Percentiles rank a stretch among this genome's conserved stretches.
These are phyloP conservation scores for Leptatherina wallacei DNA, from an alignment of 2,797 vertebrate species.

Conservation along the genomic window DNA sequence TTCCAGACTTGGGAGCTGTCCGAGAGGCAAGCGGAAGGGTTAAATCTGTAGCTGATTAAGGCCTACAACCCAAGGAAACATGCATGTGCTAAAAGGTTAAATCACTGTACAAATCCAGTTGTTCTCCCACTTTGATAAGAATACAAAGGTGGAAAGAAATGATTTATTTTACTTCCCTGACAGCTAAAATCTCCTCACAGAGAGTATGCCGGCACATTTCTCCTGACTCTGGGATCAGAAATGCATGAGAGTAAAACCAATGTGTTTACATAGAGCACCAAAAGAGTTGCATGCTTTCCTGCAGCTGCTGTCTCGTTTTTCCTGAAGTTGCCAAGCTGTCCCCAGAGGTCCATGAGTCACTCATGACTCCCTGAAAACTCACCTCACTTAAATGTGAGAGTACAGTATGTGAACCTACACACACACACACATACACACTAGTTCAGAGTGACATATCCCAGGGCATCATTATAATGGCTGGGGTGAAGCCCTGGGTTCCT, in stretches of 20 bases:
- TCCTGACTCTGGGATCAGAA: slow-evolving; percentile 39
- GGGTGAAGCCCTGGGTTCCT: slow-evolving; percentile 36
- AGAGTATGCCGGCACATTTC: slow-evolving; percentile 15
- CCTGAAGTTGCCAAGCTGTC: slow-evolving; percentile 32
- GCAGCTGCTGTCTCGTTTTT: slow-evolving; percentile 23
- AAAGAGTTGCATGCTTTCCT: slow-evolving; percentile 36
- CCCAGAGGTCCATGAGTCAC: slow-evolving; percentile 53
- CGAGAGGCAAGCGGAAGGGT: slow-evolving; percentile 1
- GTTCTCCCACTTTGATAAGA: slow-evolving; percentile 20
- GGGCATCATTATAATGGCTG: slow-evolving; percentile 41
- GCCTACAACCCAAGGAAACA: slow-evolving; percentile 20
- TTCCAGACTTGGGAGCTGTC: slow-evolving; percentile 24
- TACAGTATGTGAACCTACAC: slow-evolving; percentile 2
- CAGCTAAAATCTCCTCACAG: slow-evolving; percentile 15
- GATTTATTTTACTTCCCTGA: slow-evolving; percentile 28
- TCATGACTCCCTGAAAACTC: slow-evolving; percentile 44
- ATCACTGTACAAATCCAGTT: slow-evolving; percentile 29
- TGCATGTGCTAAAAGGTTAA: slow-evolving; percentile 37
- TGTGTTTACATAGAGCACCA: slow-evolving; percentile 35
- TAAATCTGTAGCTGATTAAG: slow-evolving; percentile 33
- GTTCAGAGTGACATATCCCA: slow-evolving; percentile 50
- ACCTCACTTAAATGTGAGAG: slow-evolving; percentile 32
- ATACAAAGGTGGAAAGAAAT: slow-evolving; percentile 9
- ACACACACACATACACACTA: slow-evolving; percentile 1
- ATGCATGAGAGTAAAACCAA: slow-evolving; percentile 20